Evolutionary conservation across 2,113 vertebrate genomes (phyloP).

Genomic region (Lagenorhynchus albirostris): DNA sequence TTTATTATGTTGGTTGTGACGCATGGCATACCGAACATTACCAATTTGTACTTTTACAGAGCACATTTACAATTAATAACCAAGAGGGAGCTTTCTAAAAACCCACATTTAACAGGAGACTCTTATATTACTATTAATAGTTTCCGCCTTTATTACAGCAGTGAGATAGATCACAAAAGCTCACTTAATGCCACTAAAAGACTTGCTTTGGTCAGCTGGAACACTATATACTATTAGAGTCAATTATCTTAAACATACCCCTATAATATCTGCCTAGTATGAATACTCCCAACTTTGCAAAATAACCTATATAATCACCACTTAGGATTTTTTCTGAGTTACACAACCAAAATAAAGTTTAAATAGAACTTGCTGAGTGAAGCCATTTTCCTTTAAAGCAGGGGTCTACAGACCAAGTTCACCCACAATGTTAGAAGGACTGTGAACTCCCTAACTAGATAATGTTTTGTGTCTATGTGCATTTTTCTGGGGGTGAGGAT

Average conservation of each 20-base stretch:
- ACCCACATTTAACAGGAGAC: neutral
- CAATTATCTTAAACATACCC: neutral
- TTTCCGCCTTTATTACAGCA: conserved; percentile 21
- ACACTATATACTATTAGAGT: neutral
- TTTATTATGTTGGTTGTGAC: neutral
- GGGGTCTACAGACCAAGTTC: neutral
- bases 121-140: conserved; percentile 14
- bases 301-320: conserved; percentile 2
- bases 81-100: neutral
- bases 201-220: neutral
- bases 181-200: neutral
- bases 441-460: neutral
- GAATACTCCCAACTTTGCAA: neutral
- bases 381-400: conserved; percentile 3
- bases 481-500: neutral
- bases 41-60: conserved; percentile 1
- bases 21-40: neutral
- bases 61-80: neutral
- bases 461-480: neutral
- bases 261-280: neutral
- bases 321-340: neutral
- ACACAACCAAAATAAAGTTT: conserved; percentile 24
- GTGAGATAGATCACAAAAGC: conserved; percentile 1
- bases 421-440: neutral
- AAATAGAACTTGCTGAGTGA: neutral